Evolutionary conservation across 2,797 vertebrate genomes (phyloP).

Genomic region (Galago senegalensis): DNA sequence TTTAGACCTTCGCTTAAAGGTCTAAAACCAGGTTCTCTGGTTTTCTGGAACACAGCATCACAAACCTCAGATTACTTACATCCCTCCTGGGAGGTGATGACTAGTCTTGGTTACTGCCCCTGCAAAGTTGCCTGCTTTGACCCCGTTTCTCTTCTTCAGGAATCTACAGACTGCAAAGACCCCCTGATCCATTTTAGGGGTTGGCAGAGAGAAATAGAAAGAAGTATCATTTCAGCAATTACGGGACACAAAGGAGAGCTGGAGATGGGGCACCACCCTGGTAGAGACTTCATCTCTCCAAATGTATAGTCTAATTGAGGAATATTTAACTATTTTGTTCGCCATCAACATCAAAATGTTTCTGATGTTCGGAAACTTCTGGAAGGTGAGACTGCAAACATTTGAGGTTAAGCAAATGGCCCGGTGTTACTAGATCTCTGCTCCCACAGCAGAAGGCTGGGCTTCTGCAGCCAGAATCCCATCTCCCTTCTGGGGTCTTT

Average conservation of each 20-base stretch:
- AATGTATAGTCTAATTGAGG: neutral
- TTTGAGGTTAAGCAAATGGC: neutral
- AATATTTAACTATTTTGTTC: neutral
- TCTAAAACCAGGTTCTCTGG: neutral
- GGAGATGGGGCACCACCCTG: neutral
- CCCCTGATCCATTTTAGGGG: neutral
- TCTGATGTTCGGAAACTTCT: slow-evolving; percentile 10
- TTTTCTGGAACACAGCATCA: neutral
- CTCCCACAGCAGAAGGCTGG: neutral
- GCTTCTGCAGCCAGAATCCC: neutral
- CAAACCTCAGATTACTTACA: neutral
- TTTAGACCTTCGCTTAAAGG: neutral
- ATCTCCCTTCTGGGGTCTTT: neutral
- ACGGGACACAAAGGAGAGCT: neutral
- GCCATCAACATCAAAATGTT: neutral
- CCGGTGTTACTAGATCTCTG: neutral
- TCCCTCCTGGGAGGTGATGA: neutral
- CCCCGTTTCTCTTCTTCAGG: neutral
- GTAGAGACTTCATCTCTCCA: neutral
- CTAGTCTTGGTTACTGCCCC: neutral
- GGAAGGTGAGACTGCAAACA: neutral
- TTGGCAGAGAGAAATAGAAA: neutral
- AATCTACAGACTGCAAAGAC: neutral
- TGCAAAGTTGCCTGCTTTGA: neutral
- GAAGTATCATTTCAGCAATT: neutral